Conservation (phyloP, 1,140 invertebrate genomes). For the Sweltsa coloradensis region DNA sequence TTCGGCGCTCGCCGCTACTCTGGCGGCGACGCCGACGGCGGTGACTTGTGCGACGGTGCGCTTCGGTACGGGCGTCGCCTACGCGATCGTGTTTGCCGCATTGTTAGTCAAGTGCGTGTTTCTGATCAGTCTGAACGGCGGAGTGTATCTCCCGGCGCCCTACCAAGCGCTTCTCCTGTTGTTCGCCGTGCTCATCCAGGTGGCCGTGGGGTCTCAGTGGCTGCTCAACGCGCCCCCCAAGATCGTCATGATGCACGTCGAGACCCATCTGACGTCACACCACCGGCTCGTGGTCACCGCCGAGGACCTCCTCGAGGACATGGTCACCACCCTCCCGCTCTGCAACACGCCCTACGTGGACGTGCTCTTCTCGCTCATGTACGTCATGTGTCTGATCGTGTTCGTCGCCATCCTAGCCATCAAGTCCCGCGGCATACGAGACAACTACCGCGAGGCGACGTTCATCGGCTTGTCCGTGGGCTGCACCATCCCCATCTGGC, state of each 20-base stretch:
- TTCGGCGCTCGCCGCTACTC: conserved; percentile 65
- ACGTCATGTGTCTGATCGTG: conserved; percentile 69
- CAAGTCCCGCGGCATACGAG: conserved; percentile 73
- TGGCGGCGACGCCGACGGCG: conserved; percentile 63
- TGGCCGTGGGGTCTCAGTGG: conserved; percentile 81
- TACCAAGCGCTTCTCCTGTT: conserved; percentile 78
- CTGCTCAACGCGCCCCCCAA: conserved; percentile 55
- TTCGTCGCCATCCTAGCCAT: conserved; percentile 74
- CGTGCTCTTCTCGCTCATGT: conserved; percentile 64
- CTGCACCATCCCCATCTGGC: conserved; percentile 72
- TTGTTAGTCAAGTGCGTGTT: conserved; percentile 90
- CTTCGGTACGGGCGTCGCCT: conserved; percentile 74
- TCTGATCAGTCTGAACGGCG: conserved; percentile 77
- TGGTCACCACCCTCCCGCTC: conserved; percentile 28
- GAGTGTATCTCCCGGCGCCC: conserved; percentile 83
- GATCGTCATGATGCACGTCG: conserved; percentile 16
- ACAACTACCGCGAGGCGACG: conserved; percentile 81
- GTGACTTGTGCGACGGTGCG: conserved; percentile 72
- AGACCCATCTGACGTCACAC: conserved; percentile 42
- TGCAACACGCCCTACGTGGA: conserved; percentile 54
- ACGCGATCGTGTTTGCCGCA: conserved; percentile 80
- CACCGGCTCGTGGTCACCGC: conserved; percentile 26
- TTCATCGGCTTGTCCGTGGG: conserved; percentile 81
- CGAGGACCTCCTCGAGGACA: conserved; percentile 25
- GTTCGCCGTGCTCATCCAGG: conserved; percentile 79